phyloP scores from a whole-genome alignment of 2,113 vertebrate genomes.

The Ochotona princeps region DNA sequence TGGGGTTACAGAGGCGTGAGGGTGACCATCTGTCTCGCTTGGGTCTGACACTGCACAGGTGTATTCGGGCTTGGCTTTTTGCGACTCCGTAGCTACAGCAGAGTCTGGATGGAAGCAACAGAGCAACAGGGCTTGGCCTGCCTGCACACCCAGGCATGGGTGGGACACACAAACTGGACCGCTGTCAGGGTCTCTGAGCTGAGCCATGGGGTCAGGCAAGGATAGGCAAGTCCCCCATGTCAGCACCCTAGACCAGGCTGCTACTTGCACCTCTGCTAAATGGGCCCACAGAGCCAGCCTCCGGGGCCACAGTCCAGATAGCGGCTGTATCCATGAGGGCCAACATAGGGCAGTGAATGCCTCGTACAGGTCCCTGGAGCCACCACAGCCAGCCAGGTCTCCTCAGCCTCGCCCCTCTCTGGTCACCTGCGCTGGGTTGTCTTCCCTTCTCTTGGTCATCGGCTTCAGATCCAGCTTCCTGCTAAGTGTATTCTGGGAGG shows the following conservation, averaged over 20 bases:
- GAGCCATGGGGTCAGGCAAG: not conserved
- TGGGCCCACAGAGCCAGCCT: rapidly evolving
- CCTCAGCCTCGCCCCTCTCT: too few relatives aligned
- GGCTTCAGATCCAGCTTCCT: too few relatives aligned
- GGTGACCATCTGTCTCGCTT: not conserved
- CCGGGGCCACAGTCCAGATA: rapidly evolving
- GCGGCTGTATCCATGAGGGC: too few relatives aligned
- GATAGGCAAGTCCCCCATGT: not conserved
- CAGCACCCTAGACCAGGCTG: not conserved
- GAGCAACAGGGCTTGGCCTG: too few relatives aligned
- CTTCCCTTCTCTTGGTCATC: not conserved
- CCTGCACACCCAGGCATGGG: too few relatives aligned
- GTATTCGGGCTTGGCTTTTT: not conserved
- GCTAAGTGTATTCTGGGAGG: too few relatives aligned
- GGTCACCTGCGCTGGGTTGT: not conserved
- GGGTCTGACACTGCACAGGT: not conserved
- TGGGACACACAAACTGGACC: not conserved
- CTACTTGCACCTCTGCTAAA: not conserved
- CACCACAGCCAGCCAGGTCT: not conserved
- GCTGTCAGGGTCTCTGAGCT: not conserved
- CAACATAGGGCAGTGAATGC: rapidly evolving
- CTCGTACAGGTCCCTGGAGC: not conserved
- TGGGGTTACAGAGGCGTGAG: not conserved
- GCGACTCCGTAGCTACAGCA: not conserved
- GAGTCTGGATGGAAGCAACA: too few relatives aligned